Conservation (phyloP, 2,797 vertebrate species). For the Crocodylus rhombifer region DNA sequence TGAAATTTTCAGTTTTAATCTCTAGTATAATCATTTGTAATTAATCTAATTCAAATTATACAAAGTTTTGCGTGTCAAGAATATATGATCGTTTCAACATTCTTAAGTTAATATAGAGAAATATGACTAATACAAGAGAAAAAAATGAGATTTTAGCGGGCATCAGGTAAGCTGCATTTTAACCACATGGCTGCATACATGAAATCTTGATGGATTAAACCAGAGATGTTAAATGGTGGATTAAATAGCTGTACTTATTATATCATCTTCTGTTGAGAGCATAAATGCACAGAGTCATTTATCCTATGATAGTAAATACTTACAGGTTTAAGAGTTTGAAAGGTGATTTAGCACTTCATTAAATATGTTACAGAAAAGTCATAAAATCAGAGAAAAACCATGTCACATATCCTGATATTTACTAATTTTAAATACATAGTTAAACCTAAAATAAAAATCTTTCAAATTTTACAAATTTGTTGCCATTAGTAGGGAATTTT, state of each 20-base stretch:
- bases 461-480: not conserved
- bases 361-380: not conserved
- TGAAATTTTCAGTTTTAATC: not conserved
- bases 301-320: not conserved
- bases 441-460: not conserved
- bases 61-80: not conserved
- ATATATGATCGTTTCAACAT: not conserved
- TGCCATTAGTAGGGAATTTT: not conserved
- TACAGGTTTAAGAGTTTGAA: not conserved
- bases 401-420: not conserved
- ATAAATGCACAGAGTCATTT: not conserved
- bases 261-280: not conserved
- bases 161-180: not conserved
- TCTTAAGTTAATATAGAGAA: not conserved
- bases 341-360: not conserved
- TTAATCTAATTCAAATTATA: slow-evolving; percentile 3
- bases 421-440: not conserved
- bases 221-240: not conserved
- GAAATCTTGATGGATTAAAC: not conserved
- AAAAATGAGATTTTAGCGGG: not conserved
- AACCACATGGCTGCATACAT: not conserved
- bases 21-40: slow-evolving; percentile 2
- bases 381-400: not conserved
- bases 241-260: not conserved
- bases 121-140: not conserved